Evolutionary conservation across 2,113 vertebrate species (phyloP), one percentile per base, ranked within the genome.

Genomic region (Lagopus leucura): DNA sequence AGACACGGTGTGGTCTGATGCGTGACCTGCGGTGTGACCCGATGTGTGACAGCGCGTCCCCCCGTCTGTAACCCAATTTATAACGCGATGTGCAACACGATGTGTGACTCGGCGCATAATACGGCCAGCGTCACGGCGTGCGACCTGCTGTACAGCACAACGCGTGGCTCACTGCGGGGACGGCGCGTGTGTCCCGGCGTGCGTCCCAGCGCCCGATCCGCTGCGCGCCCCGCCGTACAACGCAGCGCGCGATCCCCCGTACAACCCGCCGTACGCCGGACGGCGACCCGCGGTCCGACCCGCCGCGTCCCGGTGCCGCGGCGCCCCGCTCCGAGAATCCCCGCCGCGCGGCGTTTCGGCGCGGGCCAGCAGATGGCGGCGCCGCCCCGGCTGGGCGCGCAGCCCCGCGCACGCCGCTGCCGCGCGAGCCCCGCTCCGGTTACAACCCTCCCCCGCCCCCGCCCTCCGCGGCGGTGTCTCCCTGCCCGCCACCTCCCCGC

Each of bases 361-460:
- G 88, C 88, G 94, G 79, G 89, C 95, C 97, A 96, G 97, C 96
- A 98, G 98, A 95, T 97, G 98, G 98, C 98, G 96, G 91, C 98
- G 96, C 94, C 71, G 79, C 66, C 96, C 87, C 69, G 94, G 92
- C 93, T 61, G 94, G 87, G 82, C 54, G 93, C 72, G 66, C 76
- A 91, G 89, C 86, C 95, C 96, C 95, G 91, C 96, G 24, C 50
- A 50, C 48, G 48, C 48, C 22, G 48, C 48, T 50, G 48, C 48
- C 48, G 48, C 48, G 48, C 48, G 48, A 50, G 48, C 94, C 94
- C 82, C 96, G 90, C 96, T 97, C 96, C 85, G 82, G 82, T 88
- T 97, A 90, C 94, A 94, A 96, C 96, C 93, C 92, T 95, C 95
- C 86, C 84, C 92, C 89, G 94, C 93, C 89, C 77, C 97, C 97